phyloP scores from a whole-genome alignment of 2,888 invertebrate genomes.

The Acanthoscelides obtectus region DNA sequence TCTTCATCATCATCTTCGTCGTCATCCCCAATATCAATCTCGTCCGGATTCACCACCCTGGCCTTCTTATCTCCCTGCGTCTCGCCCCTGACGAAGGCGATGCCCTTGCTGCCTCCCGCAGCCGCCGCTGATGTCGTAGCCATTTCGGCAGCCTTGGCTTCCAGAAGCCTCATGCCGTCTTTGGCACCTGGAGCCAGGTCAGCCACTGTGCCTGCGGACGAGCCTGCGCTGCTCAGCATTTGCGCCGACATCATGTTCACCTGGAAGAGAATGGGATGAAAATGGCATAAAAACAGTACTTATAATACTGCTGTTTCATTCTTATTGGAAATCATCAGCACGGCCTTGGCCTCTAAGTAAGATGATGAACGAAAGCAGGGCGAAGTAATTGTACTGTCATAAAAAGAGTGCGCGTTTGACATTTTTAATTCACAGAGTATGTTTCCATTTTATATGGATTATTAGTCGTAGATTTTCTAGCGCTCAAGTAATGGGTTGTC shows the following conservation, averaged over 20 bases:
- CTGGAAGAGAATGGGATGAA: constrained; percentile 12
- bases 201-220: constrained; percentile 62
- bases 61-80: constrained; percentile 70
- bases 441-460: too few relatives aligned
- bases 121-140: constrained; percentile 46
- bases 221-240: constrained; percentile 77
- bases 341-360: too few relatives aligned
- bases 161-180: constrained; percentile 85
- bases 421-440: too few relatives aligned
- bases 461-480: too few relatives aligned
- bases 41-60: constrained; percentile 79
- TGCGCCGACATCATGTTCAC: constrained; percentile 99
- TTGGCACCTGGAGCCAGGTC: constrained; percentile 71
- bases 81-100: constrained; percentile 84
- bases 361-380: too few relatives aligned
- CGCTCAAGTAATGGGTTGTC: too few relatives aligned
- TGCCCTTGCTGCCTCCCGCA: constrained; percentile 52
- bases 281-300: too few relatives aligned
- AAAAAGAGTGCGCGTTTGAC: too few relatives aligned
- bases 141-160: constrained; percentile 77
- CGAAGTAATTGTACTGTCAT: too few relatives aligned
- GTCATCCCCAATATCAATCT: constrained; percentile 77
- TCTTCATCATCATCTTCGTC: constrained; percentile 54
- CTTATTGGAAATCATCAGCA: too few relatives aligned
- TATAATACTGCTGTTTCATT: too few relatives aligned